Percentiles rank a stretch among this genome's conserved stretches.
Evolutionary conservation across 2,888 invertebrate genomes (phyloP).

Genomic region (Caprella mutica): DNA sequence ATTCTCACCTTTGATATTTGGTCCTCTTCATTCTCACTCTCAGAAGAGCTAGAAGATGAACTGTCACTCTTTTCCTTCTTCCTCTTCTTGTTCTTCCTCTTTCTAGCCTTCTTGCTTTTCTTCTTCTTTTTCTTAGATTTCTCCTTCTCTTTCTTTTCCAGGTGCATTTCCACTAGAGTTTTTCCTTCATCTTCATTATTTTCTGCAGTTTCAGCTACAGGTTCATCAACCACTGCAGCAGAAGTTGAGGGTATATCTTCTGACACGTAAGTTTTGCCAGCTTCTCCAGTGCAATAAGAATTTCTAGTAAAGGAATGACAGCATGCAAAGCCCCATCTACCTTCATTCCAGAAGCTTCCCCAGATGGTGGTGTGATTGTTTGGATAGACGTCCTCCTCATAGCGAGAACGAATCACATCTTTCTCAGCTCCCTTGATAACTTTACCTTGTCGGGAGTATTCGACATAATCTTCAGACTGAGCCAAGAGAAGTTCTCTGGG

Average conservation of each 20-base stretch:
- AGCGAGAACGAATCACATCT: constrained; percentile 68
- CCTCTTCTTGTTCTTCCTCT: constrained; percentile 46
- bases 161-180: constrained; percentile 30
- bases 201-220: constrained; percentile 37
- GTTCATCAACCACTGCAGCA: constrained; percentile 35
- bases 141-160: constrained; percentile 30
- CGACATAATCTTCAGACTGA: constrained; percentile 90
- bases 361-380: constrained; percentile 91
- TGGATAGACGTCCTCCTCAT: constrained; percentile 82
- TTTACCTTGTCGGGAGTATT: constrained; percentile 88
- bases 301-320: constrained; percentile 81
- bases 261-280: constrained; percentile 44
- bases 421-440: constrained; percentile 69
- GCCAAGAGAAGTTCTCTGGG: constrained; percentile 79
- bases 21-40: constrained; percentile 33
- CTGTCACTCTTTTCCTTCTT: constrained; percentile 16
- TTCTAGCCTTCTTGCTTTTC: constrained; percentile 41
- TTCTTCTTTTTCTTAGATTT: constrained; percentile 47
- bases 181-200: constrained; percentile 27
- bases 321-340: constrained; percentile 92
- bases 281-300: constrained; percentile 76
- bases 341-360: constrained; percentile 90
- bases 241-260: constrained; percentile 5
- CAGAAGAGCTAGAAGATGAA: constrained; percentile 19
- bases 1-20: too few species aligned